These are phyloP conservation scores for Zoanthus solanderi DNA, from an alignment of 92 coral and sea anemone species.

Conservation along the genomic window DNA sequence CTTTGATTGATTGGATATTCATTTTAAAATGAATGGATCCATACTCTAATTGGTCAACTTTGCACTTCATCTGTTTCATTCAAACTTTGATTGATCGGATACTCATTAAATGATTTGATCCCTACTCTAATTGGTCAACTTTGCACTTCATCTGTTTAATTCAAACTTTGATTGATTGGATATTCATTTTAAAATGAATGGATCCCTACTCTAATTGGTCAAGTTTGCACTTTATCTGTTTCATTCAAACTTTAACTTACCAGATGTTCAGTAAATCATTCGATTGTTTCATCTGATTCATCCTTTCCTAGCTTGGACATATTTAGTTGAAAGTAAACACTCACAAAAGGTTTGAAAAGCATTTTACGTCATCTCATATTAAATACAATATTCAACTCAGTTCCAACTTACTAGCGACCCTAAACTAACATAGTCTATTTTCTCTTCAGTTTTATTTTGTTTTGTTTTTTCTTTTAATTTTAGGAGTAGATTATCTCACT, in stretches of 20 bases:
- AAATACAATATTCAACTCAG: no score
- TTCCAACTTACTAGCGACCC: no score
- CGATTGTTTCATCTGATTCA: no score
- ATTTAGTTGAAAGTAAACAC: no score
- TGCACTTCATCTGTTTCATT: not conserved
- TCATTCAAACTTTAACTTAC: not conserved
- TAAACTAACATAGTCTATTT: no score
- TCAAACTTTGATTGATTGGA: not conserved
- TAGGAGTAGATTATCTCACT: no score
- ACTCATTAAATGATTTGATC: not conserved
- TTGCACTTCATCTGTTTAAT: not conserved
- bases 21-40: not conserved
- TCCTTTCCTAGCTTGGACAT: no score
- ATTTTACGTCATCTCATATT: no score
- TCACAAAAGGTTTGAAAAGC: no score
- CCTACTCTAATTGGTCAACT: not conserved
- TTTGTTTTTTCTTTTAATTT: no score
- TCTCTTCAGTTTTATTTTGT: no score
- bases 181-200: not conserved
- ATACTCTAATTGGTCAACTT: not conserved
- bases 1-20: not conserved
- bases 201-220: not conserved
- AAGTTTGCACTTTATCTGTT: not conserved
- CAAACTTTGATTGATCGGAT: not conserved
- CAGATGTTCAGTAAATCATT: not conserved